Evolutionary conservation across 1,140 invertebrate species (phyloP), one percentile per base, ranked within the genome.

Genomic region (Telenomus remus): DNA sequence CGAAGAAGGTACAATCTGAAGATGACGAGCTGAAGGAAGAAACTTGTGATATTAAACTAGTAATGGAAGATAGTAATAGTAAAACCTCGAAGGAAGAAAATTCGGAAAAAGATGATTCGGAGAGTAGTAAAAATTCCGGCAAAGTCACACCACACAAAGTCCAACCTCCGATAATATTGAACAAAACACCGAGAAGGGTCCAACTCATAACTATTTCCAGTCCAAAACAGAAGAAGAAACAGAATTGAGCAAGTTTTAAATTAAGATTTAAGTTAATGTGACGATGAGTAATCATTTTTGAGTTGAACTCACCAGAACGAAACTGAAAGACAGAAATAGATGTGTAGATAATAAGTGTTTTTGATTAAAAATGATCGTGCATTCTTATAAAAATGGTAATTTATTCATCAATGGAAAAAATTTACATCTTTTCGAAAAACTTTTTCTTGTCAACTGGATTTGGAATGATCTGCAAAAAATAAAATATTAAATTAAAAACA

Each of bases 201-300:
- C 89, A 91, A 60, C 90, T 94, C 66, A 93, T 93, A 34, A 95
- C 93, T 19, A 83, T 95, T 34, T 93, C 92, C 1, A 94, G 93
- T 81, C 93, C 93, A 35, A 94, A 93, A 81, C 91, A 89, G 83
- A 92, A 92, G 12, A n/a, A 82, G 11, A 64, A 16, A 33, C 27
- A 33, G 14, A 43, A 14, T 7, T 37, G 12, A 35, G 34, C 13
- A 33, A n/a, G n/a, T n/a, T 44, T 44, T 44, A 13, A 14, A 13
- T 44, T 13, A 6, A 14, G 11, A 44, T 44, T 14, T 13, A 13
- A 13, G 8, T 44, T 44, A 5, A 35, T 39, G 27, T 43, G 27
- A 27, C 1, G 6, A 27, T 27, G 19, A 27, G 19, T 27, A n/a
- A n/a, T n/a, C n/a, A 6, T 27, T 27, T 27, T 27, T 27, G 19